phyloP scores from a whole-genome alignment of 2,797 vertebrate species.

The Rhinoraja longicauda region DNA sequence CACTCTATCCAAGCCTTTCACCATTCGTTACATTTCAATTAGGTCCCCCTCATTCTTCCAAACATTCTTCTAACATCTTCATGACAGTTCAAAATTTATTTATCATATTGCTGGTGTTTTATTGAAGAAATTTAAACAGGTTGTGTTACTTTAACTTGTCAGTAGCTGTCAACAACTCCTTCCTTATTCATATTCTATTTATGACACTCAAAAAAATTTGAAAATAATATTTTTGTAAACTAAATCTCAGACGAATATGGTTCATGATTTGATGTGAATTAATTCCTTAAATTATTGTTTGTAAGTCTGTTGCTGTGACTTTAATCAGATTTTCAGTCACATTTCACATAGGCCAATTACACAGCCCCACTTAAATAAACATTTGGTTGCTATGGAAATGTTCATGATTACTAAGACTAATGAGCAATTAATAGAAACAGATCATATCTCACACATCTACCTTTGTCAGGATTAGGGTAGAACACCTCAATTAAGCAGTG shows the following conservation, averaged over 20 bases:
- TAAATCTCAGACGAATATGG: background rate
- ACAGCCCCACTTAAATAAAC: background rate
- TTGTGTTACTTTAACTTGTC: background rate
- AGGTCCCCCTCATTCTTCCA: too few relatives aligned
- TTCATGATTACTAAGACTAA: background rate
- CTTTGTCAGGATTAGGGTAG: background rate
- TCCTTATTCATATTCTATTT: background rate
- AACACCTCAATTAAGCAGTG: background rate
- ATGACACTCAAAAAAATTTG: background rate
- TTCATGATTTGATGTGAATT: background rate
- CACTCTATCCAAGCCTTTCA: too few relatives aligned
- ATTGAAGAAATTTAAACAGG: background rate
- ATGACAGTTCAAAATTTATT: background rate
- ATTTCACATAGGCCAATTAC: background rate
- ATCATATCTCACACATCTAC: too few relatives aligned
- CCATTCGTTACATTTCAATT: too few relatives aligned
- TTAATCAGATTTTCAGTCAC: background rate
- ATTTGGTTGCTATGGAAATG: background rate
- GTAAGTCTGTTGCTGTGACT: too few relatives aligned
- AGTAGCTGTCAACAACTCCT: background rate
- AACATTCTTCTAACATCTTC: background rate
- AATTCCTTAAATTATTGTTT: background rate
- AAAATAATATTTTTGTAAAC: background rate
- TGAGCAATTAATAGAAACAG: background rate
- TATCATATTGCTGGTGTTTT: background rate